These are phyloP conservation scores for Sphenodon punctatus DNA, from an alignment of 2,797 vertebrate genomes.

Conservation along the genomic window DNA sequence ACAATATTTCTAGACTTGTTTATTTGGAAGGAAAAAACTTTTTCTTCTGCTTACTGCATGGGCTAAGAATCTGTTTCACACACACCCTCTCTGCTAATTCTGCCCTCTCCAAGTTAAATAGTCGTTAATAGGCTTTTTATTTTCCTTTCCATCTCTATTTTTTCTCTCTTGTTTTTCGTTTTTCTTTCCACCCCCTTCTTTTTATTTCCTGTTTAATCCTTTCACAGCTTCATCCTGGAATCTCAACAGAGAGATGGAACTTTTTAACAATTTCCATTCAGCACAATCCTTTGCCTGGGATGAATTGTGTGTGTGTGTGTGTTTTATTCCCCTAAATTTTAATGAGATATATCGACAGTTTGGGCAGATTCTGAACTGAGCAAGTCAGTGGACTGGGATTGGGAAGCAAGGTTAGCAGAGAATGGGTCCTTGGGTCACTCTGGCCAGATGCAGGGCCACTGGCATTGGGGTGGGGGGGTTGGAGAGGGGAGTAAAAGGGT, in stretches of 20 bases:
- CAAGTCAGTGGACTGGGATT: neutral
- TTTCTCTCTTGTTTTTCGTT: neutral
- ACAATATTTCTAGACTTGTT: neutral
- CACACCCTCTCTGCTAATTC: neutral
- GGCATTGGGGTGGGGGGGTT: neutral
- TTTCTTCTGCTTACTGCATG: neutral
- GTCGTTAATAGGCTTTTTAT: neutral
- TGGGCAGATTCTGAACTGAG: neutral
- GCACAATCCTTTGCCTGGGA: neutral
- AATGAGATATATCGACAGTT: neutral
- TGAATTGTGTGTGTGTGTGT: neutral
- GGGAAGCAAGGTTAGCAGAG: neutral
- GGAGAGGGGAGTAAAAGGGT: too few species aligned
- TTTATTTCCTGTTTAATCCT: conserved; percentile 37
- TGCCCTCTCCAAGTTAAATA: neutral
- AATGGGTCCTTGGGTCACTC: too few species aligned
- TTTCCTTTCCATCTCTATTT: neutral
- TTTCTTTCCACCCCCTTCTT: conserved; percentile 6
- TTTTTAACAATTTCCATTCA: neutral
- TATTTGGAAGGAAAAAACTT: neutral
- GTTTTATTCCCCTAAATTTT: too few species aligned
- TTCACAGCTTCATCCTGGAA: neutral
- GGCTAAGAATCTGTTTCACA: neutral
- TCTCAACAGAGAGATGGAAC: neutral
- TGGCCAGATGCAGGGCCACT: neutral